Evolutionary conservation across 2,797 vertebrate genomes (phyloP).

Genomic region (Myotis planiceps): DNA sequence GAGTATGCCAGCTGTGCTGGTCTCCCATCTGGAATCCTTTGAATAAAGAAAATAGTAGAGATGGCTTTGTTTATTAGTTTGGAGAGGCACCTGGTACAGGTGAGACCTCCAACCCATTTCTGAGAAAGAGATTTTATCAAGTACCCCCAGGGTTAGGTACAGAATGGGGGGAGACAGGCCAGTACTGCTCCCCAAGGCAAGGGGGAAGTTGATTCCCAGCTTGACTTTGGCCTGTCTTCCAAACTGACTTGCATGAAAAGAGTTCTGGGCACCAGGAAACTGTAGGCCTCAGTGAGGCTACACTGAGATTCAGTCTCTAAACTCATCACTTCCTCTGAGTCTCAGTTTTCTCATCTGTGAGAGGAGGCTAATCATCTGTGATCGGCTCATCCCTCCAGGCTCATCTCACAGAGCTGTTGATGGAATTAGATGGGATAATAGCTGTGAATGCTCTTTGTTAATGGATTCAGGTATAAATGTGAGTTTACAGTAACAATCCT

Average conservation of each 20-base stretch:
- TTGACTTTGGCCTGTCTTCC: background rate
- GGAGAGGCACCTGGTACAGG: background rate
- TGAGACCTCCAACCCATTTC: background rate
- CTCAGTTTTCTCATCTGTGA: constrained; percentile 41
- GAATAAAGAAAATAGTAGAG: constrained; percentile 20
- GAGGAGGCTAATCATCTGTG: constrained; percentile 22
- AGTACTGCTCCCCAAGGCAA: background rate
- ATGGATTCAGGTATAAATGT: background rate
- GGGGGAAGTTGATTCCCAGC: background rate
- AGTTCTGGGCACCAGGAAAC: background rate
- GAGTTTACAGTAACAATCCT: constrained; percentile 19
- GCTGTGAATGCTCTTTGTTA: constrained; percentile 41
- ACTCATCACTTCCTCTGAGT: background rate
- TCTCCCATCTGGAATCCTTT: background rate
- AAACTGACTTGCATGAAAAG: background rate
- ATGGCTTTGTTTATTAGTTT: background rate
- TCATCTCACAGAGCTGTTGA: constrained; percentile 25
- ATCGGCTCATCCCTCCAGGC: background rate
- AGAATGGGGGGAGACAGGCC: background rate
- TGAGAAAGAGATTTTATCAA: constrained; percentile 48
- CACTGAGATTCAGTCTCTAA: background rate
- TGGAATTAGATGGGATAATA: background rate
- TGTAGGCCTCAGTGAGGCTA: background rate
- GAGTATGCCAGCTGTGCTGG: background rate
- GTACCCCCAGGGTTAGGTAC: background rate